Evolutionary conservation across 2,113 vertebrate species (phyloP).

Genomic region (Ophthalmolycus amberensis): DNA sequence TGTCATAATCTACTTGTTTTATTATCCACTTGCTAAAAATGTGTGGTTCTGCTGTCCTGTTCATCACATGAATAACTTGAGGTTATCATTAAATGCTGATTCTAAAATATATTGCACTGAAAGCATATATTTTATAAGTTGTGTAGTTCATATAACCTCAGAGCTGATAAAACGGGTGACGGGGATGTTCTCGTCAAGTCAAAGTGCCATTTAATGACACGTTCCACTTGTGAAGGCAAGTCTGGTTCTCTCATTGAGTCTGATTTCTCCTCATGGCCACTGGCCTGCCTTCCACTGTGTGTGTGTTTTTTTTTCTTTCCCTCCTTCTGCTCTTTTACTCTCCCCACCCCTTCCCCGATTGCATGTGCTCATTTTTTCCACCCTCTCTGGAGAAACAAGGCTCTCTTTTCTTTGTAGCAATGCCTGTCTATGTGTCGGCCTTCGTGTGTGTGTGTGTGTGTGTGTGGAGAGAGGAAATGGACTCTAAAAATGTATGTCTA

Average conservation of each 20-base stretch:
- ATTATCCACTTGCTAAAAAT: neutral
- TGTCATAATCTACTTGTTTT: neutral
- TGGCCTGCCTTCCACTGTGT: constrained; percentile 22
- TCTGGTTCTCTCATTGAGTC: constrained; percentile 40
- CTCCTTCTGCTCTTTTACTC: constrained; percentile 47
- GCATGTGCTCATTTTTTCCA: constrained; percentile 79
- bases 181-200: neutral
- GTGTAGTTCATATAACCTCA: neutral
- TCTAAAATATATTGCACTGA: neutral
- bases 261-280: constrained; percentile 17
- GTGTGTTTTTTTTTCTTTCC: neutral
- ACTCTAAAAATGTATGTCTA: constrained; percentile 30
- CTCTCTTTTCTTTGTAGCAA: constrained; percentile 55
- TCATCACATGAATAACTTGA: neutral
- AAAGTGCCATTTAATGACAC: neutral
- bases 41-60: neutral
- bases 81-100: neutral
- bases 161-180: neutral
- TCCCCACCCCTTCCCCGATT: constrained; percentile 67
- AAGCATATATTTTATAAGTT: neutral
- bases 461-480: constrained; percentile 28
- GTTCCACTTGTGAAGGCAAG: neutral
- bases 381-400: constrained; percentile 70
- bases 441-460: constrained; percentile 10
- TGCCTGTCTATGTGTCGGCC: constrained; percentile 26